Evolutionary conservation across 1,140 invertebrate genomes (phyloP), one percentile per base, ranked within the genome.

Genomic region (Leptestheria dahalacensis): DNA sequence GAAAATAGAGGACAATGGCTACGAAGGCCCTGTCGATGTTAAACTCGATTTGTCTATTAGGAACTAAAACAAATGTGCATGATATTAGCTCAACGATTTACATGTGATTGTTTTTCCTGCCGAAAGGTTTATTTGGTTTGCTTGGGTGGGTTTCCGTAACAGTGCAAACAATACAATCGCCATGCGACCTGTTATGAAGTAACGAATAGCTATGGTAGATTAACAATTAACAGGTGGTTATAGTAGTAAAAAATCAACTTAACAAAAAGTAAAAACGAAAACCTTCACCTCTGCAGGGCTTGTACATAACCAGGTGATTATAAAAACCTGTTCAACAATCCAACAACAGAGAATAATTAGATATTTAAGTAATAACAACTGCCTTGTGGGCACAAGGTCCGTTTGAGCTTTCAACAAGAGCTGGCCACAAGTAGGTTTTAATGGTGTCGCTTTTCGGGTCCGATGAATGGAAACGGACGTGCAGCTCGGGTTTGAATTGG

Each of bases 361-460:
- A 24, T 47, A 33, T 28, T 68, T 66, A 80, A 3, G 84, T 87
- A 50, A 85, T 71, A 10, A 87, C 83, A 57, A 86, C 77, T 0
- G 80, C 84, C 71, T 82, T 82, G 65, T 82, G 78, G 25, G 86
- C 76, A 70, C 81, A 84, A n/a, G 74, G 69, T 18, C 82, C 81
- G 55, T 75, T 74, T 21, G 73, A 71, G 15, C 77, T 77, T 69
- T 84, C 79, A 11, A 82, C 66, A 3, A 86, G 70, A 2, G 80
- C 78, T 1, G 84, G 84, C 84, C 84, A 86, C n/a, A 86, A 65
- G 61, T 83, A 83, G 15, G 77, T 78, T 60, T 77, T 75, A 57
- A 87, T 81, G 53, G 70, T 71, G 49, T 74, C 73, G 2, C 74
- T 77, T 3, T 77, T 73, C 1, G 73, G 69, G 65, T 82, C 74